Conservation (phyloP, 1,140 invertebrate species). For the Bombyx mandarina region DNA sequence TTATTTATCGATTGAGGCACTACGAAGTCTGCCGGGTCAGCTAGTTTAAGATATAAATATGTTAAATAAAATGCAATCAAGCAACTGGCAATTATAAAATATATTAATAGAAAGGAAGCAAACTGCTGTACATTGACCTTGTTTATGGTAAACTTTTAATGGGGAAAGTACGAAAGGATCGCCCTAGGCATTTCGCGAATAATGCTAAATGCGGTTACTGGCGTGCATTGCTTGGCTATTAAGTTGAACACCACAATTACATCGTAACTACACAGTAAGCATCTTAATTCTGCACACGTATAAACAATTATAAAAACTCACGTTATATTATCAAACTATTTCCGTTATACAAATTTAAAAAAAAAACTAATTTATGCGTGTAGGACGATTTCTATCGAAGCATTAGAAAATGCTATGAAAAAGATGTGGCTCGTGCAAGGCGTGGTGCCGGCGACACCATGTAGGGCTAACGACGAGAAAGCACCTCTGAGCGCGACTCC, state of each 20-base stretch:
- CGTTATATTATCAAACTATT: constrained; percentile 29
- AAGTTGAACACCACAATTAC: constrained; percentile 48
- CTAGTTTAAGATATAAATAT: too few species aligned
- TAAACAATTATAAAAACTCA: constrained; percentile 28
- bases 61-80: too few species aligned
- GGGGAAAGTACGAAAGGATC: constrained; percentile 22
- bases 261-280: constrained; percentile 23
- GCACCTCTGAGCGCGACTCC: constrained; percentile 51
- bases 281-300: constrained; percentile 43
- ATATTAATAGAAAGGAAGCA: not conserved
- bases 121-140: constrained; percentile 18
- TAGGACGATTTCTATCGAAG: constrained; percentile 63
- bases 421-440: constrained; percentile 60
- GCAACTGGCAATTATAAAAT: too few species aligned
- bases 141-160: constrained; percentile 36
- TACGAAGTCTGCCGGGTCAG: too few species aligned
- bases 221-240: constrained; percentile 39
- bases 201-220: constrained; percentile 33
- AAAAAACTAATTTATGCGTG: constrained; percentile 54
- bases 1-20: too few species aligned
- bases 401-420: constrained; percentile 68
- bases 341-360: constrained; percentile 24
- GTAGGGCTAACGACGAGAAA: constrained; percentile 70
- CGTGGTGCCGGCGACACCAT: constrained; percentile 56
- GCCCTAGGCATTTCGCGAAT: constrained; percentile 45